These are phyloP conservation scores for Rugalucina vietnamica DNA, from an alignment of 2,888 invertebrate genomes.

Conservation along the genomic window DNA sequence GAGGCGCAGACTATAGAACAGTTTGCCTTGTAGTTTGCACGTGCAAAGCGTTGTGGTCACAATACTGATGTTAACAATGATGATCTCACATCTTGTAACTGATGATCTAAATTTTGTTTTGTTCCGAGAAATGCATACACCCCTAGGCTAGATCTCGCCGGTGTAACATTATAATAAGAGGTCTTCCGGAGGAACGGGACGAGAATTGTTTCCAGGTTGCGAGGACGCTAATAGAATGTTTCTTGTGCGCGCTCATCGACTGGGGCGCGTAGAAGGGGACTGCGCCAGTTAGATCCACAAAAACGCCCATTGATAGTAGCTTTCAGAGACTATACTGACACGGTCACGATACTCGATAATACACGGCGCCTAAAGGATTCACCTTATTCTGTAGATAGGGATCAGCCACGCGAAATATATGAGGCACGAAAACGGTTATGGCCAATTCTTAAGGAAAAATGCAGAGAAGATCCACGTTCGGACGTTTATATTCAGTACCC, in stretches of 20 bases:
- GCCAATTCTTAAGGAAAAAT: neutral
- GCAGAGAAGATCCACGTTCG: neutral
- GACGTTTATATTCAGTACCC: constrained; percentile 5
- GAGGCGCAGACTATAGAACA: too few relatives aligned
- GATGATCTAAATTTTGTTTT: too few relatives aligned
- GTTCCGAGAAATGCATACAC: too few relatives aligned
- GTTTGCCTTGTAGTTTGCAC: too few relatives aligned
- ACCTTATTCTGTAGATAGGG: constrained; percentile 1
- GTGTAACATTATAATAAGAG: constrained; percentile 25
- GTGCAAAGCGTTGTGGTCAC: too few relatives aligned
- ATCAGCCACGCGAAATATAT: neutral
- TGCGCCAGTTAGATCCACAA: neutral
- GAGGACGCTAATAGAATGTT: constrained; percentile 18
- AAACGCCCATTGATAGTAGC: constrained; percentile 7
- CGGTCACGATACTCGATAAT: neutral
- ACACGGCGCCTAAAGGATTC: neutral
- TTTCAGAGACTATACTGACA: neutral
- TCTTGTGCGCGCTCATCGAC: constrained; percentile 11
- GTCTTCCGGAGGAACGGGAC: constrained; percentile 10
- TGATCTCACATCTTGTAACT: too few relatives aligned
- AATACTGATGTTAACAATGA: too few relatives aligned
- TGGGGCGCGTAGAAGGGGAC: neutral
- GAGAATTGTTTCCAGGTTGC: constrained; percentile 25
- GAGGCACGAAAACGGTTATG: neutral
- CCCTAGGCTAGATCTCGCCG: constrained; percentile 28